Base-by-base conservation (phyloP, 37 sponge, comb jelly and placozoan genomes). In the Tethya wilhelma region DNA sequence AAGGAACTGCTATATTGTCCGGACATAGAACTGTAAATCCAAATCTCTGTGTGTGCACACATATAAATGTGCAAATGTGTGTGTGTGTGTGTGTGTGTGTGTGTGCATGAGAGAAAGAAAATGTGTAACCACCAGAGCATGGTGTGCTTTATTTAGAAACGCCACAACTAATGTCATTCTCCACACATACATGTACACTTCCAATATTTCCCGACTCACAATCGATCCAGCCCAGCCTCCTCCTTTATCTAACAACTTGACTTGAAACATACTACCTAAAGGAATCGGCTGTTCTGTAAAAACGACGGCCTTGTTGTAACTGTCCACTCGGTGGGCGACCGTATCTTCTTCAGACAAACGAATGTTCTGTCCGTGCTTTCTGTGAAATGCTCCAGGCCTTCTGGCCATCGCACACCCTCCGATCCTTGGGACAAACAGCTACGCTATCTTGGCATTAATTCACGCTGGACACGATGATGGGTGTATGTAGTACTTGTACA, bases 181-280 rank as follows among this genome's bases (percentile, higher is more conserved):
- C 14, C 9, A 14, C 14, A 14, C 53, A 14, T 19, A 14, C 14
- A 49, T 14, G 14, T 49, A 49, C 53, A 49, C 53, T 49, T 49
- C 53, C 55, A 23, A 1, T 29, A 2, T 14, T 25, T 0, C n/a
- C 20, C n/a, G 11, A 84, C 95, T 91, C 59, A 95, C 95, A 68
- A 95, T 83, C 14, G 90, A 87, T 25, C 95, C 95, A 12, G 95
- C 95, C 95, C 95, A 95, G 57, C 95, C 95, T 25, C 89, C 93
- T 7, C 92, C 95, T 71, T 85, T 95, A 77, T 91, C 89, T 45
- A 84, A 69, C 56, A 95, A 53, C 43, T 80, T 84, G 28, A 95
- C 84, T 80, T 85, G 82, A 71, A 91, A 95, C 70, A 82, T 79
- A 17, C 46, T 62, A 0, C 93, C 93, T 36, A 76, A 59, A 12